Evolutionary conservation across 2,797 vertebrate species (phyloP), one percentile per base, ranked within the genome.

Genomic region (Acanthurus leucopareius): DNA sequence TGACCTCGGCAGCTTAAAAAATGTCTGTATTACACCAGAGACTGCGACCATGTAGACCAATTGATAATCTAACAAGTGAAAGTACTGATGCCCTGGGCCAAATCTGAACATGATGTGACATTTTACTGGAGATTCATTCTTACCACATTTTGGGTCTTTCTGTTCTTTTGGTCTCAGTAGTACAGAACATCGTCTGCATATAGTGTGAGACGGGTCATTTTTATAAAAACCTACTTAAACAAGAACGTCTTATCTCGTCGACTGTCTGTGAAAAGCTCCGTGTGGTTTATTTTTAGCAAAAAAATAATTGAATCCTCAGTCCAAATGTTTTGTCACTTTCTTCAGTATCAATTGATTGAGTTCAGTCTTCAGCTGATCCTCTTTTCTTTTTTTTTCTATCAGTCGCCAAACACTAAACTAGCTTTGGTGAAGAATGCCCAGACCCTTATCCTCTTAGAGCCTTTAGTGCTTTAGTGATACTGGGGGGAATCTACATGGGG

Each of bases 381-480:
- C 38, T 72, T 84, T 78, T 63, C 19, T 72, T 28, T 25, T 49
- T 59, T 49, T 47, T 32, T 16, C 5, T 62, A 45, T 80, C 54
- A 69, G 83, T 68, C 58, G 45, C 59, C 77, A 32, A 61, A 69
- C 69, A 72, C 70, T 70, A 19, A 79, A 77, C 77, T 67, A 51
- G 45, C 72, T 77, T 80, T 49, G 40, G 59, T 77, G 52, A 81
- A 88, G 73, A 77, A 85, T 57, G 59, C 42, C 60, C 16, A 3
- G 65, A 52, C 54, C 68, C 70, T 52, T 57, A 77, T 83, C 81
- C 63, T 59, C 61, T 58, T 73, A 79, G 82, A 83, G 87, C 75
- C 75, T 84, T 81, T 58, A 71, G 78, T 82, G 66, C 79, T 84
- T 64, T 53, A 49, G 71, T 69, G 86, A 88, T 85, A 80, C 80